A percentile compares a stretch with the other conserved stretches of the same genome.
phyloP scores from a whole-genome alignment of 1,140 invertebrate genomes.

The Octopus sinensis region DNA sequence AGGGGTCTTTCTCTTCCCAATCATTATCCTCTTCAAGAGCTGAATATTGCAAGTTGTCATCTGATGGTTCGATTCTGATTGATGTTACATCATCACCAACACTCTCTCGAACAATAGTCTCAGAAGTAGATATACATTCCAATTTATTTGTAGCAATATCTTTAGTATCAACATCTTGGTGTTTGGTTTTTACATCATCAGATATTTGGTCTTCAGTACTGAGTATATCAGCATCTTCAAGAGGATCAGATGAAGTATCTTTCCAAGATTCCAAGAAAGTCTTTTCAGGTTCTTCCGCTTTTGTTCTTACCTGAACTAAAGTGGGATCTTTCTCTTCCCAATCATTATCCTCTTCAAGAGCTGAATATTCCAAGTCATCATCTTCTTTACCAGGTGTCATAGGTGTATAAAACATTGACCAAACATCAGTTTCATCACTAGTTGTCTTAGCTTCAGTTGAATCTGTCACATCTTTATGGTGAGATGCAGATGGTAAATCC shows the following conservation, averaged over 20 bases:
- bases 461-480: too few species aligned
- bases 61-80: not conserved
- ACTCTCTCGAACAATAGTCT: too few species aligned
- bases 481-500: too few species aligned
- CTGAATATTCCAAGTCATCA: not conserved
- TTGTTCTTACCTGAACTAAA: not conserved
- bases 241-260: not conserved
- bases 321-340: not conserved
- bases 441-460: too few species aligned
- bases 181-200: too few species aligned
- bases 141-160: too few species aligned
- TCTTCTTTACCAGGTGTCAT: not conserved
- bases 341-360: not conserved
- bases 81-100: too few species aligned
- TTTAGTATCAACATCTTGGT: too few species aligned
- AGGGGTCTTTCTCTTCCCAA: not conserved
- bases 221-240: not conserved
- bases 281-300: not conserved
- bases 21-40: not conserved
- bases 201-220: too few species aligned
- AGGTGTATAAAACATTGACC: too few species aligned
- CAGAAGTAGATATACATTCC: too few species aligned
- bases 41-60: not conserved
- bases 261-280: not conserved
- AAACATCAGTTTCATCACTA: too few species aligned